Evolutionary conservation across 30 jellyfish, hydroid and myxozoan species (phyloP).

Genomic region (Catostylus mosaicus): DNA sequence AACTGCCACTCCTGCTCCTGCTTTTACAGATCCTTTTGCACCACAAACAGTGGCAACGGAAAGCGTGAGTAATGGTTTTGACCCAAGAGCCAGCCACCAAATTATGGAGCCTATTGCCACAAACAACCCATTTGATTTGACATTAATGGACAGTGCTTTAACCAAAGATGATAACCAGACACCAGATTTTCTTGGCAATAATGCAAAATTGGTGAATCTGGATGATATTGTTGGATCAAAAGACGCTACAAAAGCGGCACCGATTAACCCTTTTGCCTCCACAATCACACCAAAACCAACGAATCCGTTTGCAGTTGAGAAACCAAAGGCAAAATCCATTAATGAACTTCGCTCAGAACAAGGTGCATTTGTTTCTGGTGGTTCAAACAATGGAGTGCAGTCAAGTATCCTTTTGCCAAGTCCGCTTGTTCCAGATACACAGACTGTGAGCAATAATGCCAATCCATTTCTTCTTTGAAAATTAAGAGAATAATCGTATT

Average conservation of each 20-base stretch:
- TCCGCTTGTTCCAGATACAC: slow-evolving; percentile 75
- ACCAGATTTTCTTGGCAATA: slow-evolving; percentile 72
- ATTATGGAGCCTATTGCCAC: slow-evolving; percentile 24
- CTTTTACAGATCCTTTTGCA: slow-evolving; percentile 54
- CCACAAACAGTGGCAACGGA: slow-evolving; percentile 28
- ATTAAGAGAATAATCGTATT: background rate
- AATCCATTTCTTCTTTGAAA: slow-evolving; percentile 77
- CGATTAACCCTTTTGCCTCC: slow-evolving; percentile 75
- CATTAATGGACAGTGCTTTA: slow-evolving; percentile 35
- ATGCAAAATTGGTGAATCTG: slow-evolving; percentile 87
- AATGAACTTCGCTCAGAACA: slow-evolving; percentile 89
- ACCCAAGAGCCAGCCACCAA: slow-evolving; percentile 73
- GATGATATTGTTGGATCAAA: slow-evolving; percentile 80
- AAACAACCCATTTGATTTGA: slow-evolving; percentile 70
- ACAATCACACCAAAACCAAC: slow-evolving; percentile 71
- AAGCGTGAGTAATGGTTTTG: slow-evolving; percentile 68
- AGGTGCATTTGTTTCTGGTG: slow-evolving; percentile 55
- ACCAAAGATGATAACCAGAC: slow-evolving; percentile 40
- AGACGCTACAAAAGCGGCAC: slow-evolving; percentile 31
- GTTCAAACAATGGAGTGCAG: slow-evolving; percentile 48
- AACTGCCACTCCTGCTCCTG: background rate
- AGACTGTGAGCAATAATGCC: slow-evolving; percentile 37
- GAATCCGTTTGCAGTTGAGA: slow-evolving; percentile 94
- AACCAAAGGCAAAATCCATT: slow-evolving; percentile 97
- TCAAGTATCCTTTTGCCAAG: slow-evolving; percentile 76